These are phyloP conservation scores for Chelonia mydas DNA, from an alignment of 2,797 vertebrate genomes.

Conservation along the genomic window DNA sequence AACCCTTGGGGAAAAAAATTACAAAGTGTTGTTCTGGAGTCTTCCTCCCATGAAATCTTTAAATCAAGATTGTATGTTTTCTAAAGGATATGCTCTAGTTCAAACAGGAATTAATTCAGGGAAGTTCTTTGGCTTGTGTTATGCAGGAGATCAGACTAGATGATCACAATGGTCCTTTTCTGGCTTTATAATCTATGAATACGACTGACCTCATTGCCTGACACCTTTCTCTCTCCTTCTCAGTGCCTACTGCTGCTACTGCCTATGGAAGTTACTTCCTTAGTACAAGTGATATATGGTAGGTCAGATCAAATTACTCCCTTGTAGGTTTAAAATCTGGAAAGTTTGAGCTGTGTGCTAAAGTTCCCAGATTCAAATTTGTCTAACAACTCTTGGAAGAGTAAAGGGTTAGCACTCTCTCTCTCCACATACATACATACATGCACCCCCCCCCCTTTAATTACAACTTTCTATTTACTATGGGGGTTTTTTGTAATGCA, in stretches of 20 bases:
- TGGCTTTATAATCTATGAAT: not conserved
- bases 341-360: not conserved
- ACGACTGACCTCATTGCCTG: not conserved
- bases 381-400: not conserved
- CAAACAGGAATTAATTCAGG: not conserved
- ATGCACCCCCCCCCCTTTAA: fast-evolving
- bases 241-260: not conserved
- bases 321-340: not conserved
- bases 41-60: not conserved
- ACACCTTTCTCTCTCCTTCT: too few relatives aligned
- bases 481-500: not conserved
- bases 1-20: not conserved
- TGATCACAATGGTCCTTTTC: not conserved
- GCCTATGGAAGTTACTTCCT: not conserved
- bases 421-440: not conserved
- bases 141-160: not conserved
- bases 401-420: not conserved
- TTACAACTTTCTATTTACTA: not conserved
- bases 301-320: not conserved
- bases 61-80: fast-evolving
- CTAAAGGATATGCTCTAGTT: not conserved
- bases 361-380: not conserved
- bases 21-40: not conserved
- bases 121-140: not conserved
- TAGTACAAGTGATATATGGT: not conserved